These are phyloP conservation scores for Tadarida brasiliensis DNA, from an alignment of 2,797 vertebrate species.

Conservation along the genomic window DNA sequence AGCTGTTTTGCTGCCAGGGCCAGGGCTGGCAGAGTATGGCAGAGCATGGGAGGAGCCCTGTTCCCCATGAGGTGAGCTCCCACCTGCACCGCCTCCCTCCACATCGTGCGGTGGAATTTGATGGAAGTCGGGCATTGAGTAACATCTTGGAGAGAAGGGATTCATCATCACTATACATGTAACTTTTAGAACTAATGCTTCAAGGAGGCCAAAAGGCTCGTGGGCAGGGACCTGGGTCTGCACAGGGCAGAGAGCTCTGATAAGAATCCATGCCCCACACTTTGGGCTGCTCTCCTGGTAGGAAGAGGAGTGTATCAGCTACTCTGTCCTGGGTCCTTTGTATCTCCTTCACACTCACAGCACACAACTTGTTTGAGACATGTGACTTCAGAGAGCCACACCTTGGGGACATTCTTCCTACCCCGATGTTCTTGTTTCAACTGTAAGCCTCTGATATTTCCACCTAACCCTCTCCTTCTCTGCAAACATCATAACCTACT, in stretches of 20 bases:
- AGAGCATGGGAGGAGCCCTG: background rate
- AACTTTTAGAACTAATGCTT: background rate
- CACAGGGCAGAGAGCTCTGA: background rate
- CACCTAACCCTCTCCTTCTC: background rate
- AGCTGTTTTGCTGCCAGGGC: background rate
- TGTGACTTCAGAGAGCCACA: background rate
- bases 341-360: background rate
- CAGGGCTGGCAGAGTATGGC: background rate
- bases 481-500: background rate
- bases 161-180: background rate
- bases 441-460: constrained; percentile 20
- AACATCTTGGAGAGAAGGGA: background rate
- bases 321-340: background rate
- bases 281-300: background rate
- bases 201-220: background rate
- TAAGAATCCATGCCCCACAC: background rate
- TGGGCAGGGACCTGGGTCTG: background rate
- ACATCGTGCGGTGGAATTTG: background rate
- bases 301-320: background rate
- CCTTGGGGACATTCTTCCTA: background rate
- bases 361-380: background rate
- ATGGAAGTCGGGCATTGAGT: background rate
- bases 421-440: background rate
- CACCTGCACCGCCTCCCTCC: background rate
- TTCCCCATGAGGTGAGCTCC: background rate